Base-by-base conservation (phyloP, 2,888 invertebrate genomes). In the Trimorus sp. region DNA sequence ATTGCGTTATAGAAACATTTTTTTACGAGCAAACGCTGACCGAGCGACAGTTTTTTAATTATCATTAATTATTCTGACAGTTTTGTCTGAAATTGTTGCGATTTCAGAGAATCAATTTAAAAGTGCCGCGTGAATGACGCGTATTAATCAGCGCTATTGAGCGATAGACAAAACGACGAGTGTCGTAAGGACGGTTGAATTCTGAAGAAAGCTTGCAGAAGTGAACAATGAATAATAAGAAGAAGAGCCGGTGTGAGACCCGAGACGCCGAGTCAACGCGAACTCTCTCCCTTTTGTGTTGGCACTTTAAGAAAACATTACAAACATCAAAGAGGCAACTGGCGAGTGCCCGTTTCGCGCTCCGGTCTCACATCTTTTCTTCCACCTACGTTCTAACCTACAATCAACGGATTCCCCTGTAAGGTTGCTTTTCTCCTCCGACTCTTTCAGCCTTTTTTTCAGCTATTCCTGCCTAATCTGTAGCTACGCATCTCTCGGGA, bases 241-340 rank as follows among this genome's bases (percentile, higher is more conserved):
- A 68, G 75, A 80, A 68, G 78, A 79, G 73, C 45, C 65, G 66
- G 38, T 26, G 54, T 68, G 75, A 76, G 77, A 68, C 42, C 42
- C 45, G 62, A 48, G 58, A 76, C 54, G 80, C 60, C 63, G 59
- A 66, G 68, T 63, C 78, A 48, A 65, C 75, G 49, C 58, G 70
- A 73, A 60, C 68, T 65, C 79, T 82, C 81, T 71, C 77, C 63
- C 78, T 85, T 84, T 84, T 82, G 77, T 77, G 75, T 79, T 80
- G 76, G 69, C 74, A 73, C 79, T 77, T 77, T 77, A 74, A 84
- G 86, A 86, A 84, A 86, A 86, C 84, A 84, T 80, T 80, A 79
- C 77, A 80, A 83, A 84, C 83, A 83, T 84, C 83, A 84, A 85
- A 84, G 85, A 75, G 82, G 65, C 83, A 83, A 82, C 77, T 84